These are phyloP conservation scores for Dioctria linearis DNA, from an alignment of 2,888 invertebrate species.

Conservation along the genomic window DNA sequence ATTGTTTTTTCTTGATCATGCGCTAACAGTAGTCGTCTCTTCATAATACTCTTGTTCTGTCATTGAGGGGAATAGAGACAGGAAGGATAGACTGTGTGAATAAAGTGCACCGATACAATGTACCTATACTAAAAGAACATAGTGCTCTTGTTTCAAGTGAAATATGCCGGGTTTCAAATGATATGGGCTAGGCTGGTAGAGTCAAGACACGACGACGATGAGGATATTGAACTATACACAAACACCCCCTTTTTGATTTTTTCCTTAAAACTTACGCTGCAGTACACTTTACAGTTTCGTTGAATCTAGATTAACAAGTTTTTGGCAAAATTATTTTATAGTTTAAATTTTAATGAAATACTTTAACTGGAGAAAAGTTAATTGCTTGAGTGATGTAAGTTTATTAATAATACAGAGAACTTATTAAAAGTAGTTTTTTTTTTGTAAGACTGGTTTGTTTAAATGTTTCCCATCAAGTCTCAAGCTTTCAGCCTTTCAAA, in stretches of 20 bases:
- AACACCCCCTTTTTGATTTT: background rate
- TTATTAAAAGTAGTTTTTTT: too few species aligned
- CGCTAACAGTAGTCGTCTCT: background rate
- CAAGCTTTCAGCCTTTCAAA: too few species aligned
- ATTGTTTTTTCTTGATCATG: slow-evolving; percentile 1
- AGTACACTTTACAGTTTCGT: slow-evolving; percentile 21
- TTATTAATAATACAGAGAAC: background rate
- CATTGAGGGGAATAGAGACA: too few species aligned
- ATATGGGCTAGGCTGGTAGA: slow-evolving; percentile 12
- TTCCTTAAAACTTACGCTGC: slow-evolving; percentile 16
- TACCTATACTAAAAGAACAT: slow-evolving; percentile 6
- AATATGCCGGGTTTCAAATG: background rate
- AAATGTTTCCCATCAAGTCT: too few species aligned
- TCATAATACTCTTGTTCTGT: too few species aligned
- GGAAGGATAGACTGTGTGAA: background rate
- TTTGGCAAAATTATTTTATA: slow-evolving; percentile 15
- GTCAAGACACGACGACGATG: background rate
- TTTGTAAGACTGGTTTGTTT: too few species aligned
- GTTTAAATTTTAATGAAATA: slow-evolving; percentile 54
- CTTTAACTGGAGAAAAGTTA: slow-evolving; percentile 55
- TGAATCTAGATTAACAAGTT: slow-evolving; percentile 6
- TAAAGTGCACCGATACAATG: background rate
- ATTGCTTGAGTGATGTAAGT: slow-evolving; percentile 55
- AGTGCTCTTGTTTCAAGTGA: background rate
- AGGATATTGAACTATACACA: slow-evolving; percentile 37